Evolutionary conservation across 2,888 invertebrate species (phyloP), one percentile per base, ranked within the genome.

Genomic region (Scaptomyza cyrtandrae): DNA sequence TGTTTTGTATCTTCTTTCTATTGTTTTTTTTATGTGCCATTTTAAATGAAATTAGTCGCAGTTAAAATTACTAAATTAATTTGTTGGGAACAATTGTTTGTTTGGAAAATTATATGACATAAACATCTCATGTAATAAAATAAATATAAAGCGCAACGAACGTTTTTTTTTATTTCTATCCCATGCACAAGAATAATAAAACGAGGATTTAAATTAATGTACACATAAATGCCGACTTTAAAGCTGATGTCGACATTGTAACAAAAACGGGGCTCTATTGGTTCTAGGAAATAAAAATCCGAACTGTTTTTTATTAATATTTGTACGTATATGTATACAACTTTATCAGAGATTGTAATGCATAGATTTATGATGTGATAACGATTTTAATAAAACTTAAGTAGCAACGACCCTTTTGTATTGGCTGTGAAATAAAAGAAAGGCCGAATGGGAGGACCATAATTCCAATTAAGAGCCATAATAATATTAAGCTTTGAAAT

Each of bases 151-250:
- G 19, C 1, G 19, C 19, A 19, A 1, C 19, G 19, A 19, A 19
- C 19, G 19, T 19, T 19, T 68, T 75, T 61, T 75, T 73, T 56
- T 65, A 16, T 44, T 24, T 39, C 9, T 44, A 57, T 57, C 52
- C 74, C 74, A 78, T 67, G 72, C 37, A 45, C 50, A 48, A 10
- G 43, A 57, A 61, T 60, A 75, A 54, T 78, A 52, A 65, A 78
- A 43, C 13, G 35, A 11, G 19, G 44, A 16, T 10, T 46, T 53
- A 58, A 59, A 31, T 29, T 29, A 48, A 56, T 29, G 27, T 14
- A 37, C 55, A 31, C 44, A 14, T 13, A 35, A 31, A 24, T 41
- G 11, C 3, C 29, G 5, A 29, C 31, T 48, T 31, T 11, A 31
- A 31, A 48, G 31, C 14, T 31, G 4, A 16, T 31, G 48, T 11